Evolutionary conservation across 1,140 invertebrate genomes (phyloP).

Genomic region (Caerostris extrusa): DNA sequence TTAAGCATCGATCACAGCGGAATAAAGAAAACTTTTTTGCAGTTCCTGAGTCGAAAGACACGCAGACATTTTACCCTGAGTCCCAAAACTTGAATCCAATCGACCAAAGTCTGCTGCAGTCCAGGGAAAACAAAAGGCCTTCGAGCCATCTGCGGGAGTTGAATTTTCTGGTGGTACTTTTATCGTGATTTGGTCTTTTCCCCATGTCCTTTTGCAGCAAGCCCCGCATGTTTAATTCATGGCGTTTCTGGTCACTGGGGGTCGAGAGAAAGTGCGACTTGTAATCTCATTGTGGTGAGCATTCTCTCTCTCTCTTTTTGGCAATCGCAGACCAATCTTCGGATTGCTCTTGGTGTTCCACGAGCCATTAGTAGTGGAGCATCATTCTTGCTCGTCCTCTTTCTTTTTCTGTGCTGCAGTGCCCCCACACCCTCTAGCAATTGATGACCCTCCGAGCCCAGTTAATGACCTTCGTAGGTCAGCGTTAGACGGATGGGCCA

Average conservation of each 20-base stretch:
- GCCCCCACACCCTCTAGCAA: not conserved
- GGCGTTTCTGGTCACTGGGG: conserved; percentile 73
- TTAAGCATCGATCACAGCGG: conserved; percentile 61
- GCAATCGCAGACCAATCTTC: conserved; percentile 71
- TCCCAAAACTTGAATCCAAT: conserved; percentile 72
- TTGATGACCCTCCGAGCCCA: not conserved
- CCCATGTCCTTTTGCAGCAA: conserved; percentile 54
- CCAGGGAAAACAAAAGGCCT: conserved; percentile 38
- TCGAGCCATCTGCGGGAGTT: conserved; percentile 44
- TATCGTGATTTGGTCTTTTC: conserved; percentile 26
- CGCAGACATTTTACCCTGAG: conserved; percentile 56
- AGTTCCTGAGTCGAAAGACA: conserved; percentile 28
- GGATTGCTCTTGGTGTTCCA: conserved; percentile 74
- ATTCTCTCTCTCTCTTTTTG: conserved; percentile 35
- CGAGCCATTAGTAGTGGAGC: conserved; percentile 69
- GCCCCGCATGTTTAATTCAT: conserved; percentile 76
- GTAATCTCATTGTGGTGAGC: conserved; percentile 76
- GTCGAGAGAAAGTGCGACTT: conserved; percentile 72
- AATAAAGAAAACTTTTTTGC: conserved; percentile 19
- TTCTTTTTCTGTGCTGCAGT: not conserved
- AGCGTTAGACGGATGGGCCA: conserved; percentile 72
- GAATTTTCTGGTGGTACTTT: conserved; percentile 38
- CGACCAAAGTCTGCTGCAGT: conserved; percentile 52
- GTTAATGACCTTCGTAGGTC: conserved; percentile 74
- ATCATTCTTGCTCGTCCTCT: conserved; percentile 21